A percentile compares a stretch with the other conserved stretches of the same genome.
Conservation (phyloP, 1,140 invertebrate species). For the Neodiprion pinetum region DNA sequence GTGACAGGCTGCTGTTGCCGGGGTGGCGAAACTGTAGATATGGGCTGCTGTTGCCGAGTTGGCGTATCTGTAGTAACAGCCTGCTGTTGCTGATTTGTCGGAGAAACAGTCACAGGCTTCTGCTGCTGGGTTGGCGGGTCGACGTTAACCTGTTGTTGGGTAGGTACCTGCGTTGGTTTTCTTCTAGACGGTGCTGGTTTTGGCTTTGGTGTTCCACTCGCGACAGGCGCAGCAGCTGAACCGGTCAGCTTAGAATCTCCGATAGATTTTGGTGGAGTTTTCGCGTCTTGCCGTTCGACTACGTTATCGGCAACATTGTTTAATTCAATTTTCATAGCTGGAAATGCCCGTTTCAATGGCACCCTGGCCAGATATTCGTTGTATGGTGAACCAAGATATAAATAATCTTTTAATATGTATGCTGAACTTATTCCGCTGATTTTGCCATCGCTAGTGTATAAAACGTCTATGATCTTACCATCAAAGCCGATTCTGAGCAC, state of each 20-base stretch:
- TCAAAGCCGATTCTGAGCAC: conserved; percentile 70
- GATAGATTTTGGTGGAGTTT: conserved; percentile 28
- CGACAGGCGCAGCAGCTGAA: conserved; percentile 23
- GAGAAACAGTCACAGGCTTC: background rate
- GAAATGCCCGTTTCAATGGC: conserved; percentile 62
- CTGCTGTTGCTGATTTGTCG: conserved; percentile 23
- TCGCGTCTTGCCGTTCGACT: conserved; percentile 22
- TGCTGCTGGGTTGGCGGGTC: conserved; percentile 21
- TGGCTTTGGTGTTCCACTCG: conserved; percentile 22
- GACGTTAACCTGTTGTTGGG: conserved; percentile 32
- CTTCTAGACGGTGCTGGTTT: conserved; percentile 33
- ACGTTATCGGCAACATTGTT: conserved; percentile 17
- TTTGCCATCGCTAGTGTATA: conserved; percentile 63
- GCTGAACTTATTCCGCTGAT: conserved; percentile 66
- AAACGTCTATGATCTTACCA: conserved; percentile 70
- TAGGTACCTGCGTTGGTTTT: conserved; percentile 33
- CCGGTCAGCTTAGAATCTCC: conserved; percentile 23
- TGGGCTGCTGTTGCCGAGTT: conserved; percentile 13
- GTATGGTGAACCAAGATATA: conserved; percentile 76
- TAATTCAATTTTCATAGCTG: conserved; percentile 41
- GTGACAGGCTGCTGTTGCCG: conserved; percentile 23
- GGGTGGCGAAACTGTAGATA: conserved; percentile 18
- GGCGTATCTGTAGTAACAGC: conserved; percentile 30
- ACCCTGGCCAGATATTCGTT: conserved; percentile 71
- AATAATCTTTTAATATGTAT: conserved; percentile 62